Evolutionary conservation across 92 coral and sea anemone genomes (phyloP).

Genomic region (Porites divaricata): DNA sequence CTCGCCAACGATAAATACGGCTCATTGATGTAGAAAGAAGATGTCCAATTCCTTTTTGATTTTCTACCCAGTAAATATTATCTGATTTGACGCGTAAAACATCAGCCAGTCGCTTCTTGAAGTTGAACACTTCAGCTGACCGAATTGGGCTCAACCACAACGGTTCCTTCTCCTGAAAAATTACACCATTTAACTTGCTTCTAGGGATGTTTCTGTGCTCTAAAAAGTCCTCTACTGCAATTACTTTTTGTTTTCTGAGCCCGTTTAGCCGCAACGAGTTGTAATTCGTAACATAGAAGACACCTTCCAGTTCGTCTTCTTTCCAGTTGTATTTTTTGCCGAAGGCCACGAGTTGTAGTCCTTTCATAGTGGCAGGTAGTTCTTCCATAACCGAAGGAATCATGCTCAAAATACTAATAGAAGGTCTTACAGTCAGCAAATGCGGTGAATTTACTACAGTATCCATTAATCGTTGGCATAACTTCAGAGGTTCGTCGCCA

Average conservation of each 20-base stretch:
- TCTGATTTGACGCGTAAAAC: constrained; percentile 57
- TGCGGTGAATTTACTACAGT: constrained; percentile 62
- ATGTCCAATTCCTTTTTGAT: constrained; percentile 28
- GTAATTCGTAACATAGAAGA: constrained; percentile 78
- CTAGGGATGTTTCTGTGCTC: constrained; percentile 61
- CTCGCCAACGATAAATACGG: constrained; percentile 70
- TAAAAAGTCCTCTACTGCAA: constrained; percentile 70
- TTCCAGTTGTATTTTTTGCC: constrained; percentile 86
- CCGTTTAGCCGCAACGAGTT: constrained; percentile 72
- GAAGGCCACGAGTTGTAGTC: constrained; percentile 74
- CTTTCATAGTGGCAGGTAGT: constrained; percentile 62
- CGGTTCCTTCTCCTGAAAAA: constrained; percentile 76
- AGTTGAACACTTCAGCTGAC: constrained; percentile 84
- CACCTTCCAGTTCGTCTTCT: constrained; percentile 68
- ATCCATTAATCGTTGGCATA: constrained; percentile 76
- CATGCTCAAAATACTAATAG: constrained; percentile 75
- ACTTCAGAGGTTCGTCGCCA: constrained; percentile 68
- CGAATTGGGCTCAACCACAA: constrained; percentile 72
- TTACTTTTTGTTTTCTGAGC: constrained; percentile 60
- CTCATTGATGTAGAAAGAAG: constrained; percentile 65
- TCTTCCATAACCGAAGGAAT: constrained; percentile 68
- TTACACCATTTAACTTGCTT: constrained; percentile 60
- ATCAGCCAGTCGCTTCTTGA: constrained; percentile 75
- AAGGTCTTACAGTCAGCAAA: constrained; percentile 67
- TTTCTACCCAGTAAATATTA: constrained; percentile 65